Evolutionary conservation across 2,888 invertebrate species (phyloP), one percentile per base, ranked within the genome.

Genomic region (Acanthococcus lagerstroemiae): DNA sequence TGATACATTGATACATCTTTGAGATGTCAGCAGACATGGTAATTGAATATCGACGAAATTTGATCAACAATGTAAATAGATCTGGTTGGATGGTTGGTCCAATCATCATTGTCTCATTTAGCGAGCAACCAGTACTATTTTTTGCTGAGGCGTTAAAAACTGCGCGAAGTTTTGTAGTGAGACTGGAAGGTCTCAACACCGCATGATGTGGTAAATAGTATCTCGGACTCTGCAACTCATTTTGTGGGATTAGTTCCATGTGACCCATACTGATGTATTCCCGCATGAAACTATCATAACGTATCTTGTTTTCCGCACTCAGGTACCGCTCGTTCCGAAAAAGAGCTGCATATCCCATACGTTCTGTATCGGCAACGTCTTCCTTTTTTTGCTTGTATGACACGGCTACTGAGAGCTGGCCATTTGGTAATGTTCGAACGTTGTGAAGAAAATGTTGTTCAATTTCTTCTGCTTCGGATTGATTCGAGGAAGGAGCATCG

Each of bases 1-100:
- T 12, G 6, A 75, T 71, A 66, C 74, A 74, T 0, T 74, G 68
- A 65, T 73, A 75, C 73, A 75, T 75, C 68, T 76, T 76, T 22
- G 70, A 72, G 12, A 77, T 72, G 56, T 76, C 76, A 0, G 73
- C 73, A 6, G 72, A 72, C 15, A 76, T 67, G 0, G 72, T 72
- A 21, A 71, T 69, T 6, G 65, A 66, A 61, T 74, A 69, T 4
- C 66, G 61, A 2, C 75, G 66, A 66, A 73, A 73, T 7, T 73
- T 52, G 1, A 73, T 24, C 1, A 76, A 44, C 15, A 74, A 71
- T 9, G 71, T 65, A 45, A 73, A 71, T 4, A 75, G 67, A 19
- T 73, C 72, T 6, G 71, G 70, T 60, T 76, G 74, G 0, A 75
- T 55, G 1, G 69, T 71, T 3, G 75, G 73, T 0, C 76, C 75